Conservation (phyloP, 2,888 invertebrate genomes). For the Sesia apiformis region DNA sequence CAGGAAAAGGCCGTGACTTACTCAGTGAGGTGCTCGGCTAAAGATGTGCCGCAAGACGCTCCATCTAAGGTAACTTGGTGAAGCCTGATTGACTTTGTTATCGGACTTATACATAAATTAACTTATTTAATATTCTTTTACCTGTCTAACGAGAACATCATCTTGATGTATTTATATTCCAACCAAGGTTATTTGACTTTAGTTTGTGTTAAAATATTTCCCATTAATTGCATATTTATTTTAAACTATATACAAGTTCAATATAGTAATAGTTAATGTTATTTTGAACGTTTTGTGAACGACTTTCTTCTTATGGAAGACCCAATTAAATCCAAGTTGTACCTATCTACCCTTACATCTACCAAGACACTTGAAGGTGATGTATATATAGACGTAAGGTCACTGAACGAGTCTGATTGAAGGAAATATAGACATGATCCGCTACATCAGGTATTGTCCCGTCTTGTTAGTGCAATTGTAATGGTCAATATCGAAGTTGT, state of each 20-base stretch:
- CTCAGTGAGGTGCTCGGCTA: constrained; percentile 33
- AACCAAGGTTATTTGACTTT: neutral
- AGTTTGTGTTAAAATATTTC: too few species aligned
- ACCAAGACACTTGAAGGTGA: too few species aligned
- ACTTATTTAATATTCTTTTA: neutral
- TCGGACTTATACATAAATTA: constrained; percentile 22
- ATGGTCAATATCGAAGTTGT: constrained; percentile 11
- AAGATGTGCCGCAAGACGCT: constrained; percentile 39
- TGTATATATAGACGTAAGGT: neutral
- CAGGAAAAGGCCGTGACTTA: constrained; percentile 58
- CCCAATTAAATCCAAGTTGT: too few species aligned
- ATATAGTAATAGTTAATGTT: too few species aligned
- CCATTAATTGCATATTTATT: too few species aligned
- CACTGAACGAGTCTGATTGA: constrained; percentile 8
- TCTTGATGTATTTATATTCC: neutral
- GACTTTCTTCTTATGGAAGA: too few species aligned
- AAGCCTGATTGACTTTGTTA: constrained; percentile 53
- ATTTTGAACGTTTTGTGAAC: too few species aligned
- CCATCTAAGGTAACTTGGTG: constrained; percentile 46
- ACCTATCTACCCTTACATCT: too few species aligned
- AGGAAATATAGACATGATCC: constrained; percentile 33
- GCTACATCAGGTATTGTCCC: constrained; percentile 31
- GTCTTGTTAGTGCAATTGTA: constrained; percentile 49
- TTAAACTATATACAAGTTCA: too few species aligned
- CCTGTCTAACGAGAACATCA: neutral